A percentile compares a stretch with the other conserved stretches of the same genome.
Evolutionary conservation across 2,888 invertebrate species (phyloP).

Genomic region (Uloborus plumipes): DNA sequence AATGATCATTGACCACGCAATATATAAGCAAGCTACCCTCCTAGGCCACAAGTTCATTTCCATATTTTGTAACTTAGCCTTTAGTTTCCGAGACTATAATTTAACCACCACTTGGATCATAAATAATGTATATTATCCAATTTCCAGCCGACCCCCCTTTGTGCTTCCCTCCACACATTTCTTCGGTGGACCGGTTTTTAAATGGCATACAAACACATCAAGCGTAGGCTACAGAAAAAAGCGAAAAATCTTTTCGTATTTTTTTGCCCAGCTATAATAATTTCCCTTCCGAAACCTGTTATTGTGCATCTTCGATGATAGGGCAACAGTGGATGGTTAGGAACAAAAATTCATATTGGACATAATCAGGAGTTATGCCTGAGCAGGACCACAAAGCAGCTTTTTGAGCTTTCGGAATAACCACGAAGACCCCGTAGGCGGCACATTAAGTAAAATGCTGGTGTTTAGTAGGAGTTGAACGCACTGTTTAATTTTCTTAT

Average conservation of each 20-base stretch:
- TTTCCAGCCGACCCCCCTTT: constrained; percentile 15
- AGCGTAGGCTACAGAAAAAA: constrained; percentile 13
- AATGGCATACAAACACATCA: constrained; percentile 19
- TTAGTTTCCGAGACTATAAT: constrained; percentile 41
- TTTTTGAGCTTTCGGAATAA: background rate
- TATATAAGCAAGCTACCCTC: constrained; percentile 1
- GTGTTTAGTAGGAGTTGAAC: constrained; percentile 36
- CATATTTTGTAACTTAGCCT: constrained; percentile 55
- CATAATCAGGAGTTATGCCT: background rate
- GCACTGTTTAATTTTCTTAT: constrained; percentile 24
- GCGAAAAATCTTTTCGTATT: constrained; percentile 19
- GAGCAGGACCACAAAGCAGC: background rate
- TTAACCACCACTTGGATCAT: constrained; percentile 45
- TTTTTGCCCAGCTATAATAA: constrained; percentile 11
- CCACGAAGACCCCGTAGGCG: constrained; percentile 21
- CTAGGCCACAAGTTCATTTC: constrained; percentile 20
- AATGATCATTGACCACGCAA: constrained; percentile 52
- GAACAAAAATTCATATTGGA: constrained; percentile 1
- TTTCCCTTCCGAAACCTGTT: constrained; percentile 31
- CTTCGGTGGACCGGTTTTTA: constrained; percentile 32
- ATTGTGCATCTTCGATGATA: constrained; percentile 24
- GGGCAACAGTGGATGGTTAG: constrained; percentile 27
- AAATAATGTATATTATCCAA: constrained; percentile 61
- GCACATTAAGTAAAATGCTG: constrained; percentile 10
- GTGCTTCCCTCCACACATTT: constrained; percentile 1